Percentiles rank a stretch among this genome's conserved stretches.
These are phyloP conservation scores for Eupithecia subfuscata DNA, from an alignment of 2,888 invertebrate species.

Conservation along the genomic window DNA sequence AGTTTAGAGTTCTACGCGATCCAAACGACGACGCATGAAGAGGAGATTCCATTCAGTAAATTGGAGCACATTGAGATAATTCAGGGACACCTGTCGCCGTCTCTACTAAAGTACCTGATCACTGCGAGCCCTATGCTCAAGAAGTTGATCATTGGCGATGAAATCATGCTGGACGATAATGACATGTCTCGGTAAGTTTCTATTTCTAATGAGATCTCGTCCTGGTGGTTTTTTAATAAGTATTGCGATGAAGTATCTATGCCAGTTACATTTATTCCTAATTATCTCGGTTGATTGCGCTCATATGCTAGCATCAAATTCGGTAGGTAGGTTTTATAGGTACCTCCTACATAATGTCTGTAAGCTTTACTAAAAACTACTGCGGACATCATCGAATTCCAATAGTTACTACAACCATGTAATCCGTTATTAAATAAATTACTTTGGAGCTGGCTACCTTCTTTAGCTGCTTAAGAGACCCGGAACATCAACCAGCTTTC, in stretches of 20 bases:
- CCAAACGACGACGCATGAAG: slow-evolving; percentile 83
- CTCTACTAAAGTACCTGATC: slow-evolving; percentile 85
- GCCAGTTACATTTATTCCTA: background rate
- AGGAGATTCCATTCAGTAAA: slow-evolving; percentile 83
- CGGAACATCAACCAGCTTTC: background rate
- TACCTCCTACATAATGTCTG: too few relatives aligned
- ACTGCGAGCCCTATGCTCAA: slow-evolving; percentile 84
- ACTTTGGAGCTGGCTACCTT: too few relatives aligned
- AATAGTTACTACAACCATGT: too few relatives aligned
- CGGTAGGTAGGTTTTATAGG: background rate
- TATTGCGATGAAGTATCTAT: background rate
- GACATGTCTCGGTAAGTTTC: slow-evolving; percentile 84
- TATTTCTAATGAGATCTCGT: slow-evolving; percentile 12
- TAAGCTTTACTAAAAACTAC: too few relatives aligned
- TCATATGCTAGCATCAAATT: background rate
- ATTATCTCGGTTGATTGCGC: background rate
- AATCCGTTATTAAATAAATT: too few relatives aligned
- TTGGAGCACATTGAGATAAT: slow-evolving; percentile 87
- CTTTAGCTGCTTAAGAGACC: background rate
- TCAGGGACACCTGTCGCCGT: slow-evolving; percentile 85
- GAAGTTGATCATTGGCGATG: slow-evolving; percentile 86
- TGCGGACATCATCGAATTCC: too few relatives aligned
- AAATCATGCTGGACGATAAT: slow-evolving; percentile 86
- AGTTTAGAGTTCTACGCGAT: slow-evolving; percentile 87
- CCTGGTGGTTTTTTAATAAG: background rate